Conservation (phyloP, 2,113 vertebrate species). For the Camelus dromedarius region DNA sequence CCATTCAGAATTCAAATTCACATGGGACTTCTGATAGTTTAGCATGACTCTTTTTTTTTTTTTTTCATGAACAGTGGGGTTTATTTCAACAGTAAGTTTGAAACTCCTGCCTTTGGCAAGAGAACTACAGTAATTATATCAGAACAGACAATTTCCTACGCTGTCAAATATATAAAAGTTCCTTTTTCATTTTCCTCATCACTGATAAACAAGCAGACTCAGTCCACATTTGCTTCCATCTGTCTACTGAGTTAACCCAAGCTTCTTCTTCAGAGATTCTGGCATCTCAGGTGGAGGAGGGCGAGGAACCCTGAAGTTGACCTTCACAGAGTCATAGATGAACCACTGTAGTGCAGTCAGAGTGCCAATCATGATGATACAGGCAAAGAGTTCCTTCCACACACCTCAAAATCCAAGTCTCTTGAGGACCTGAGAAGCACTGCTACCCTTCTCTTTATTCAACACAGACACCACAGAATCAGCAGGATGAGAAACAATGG, state of each 20-base stretch:
- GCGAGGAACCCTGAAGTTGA: conserved; percentile 98
- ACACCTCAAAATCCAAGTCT: conserved; percentile 96
- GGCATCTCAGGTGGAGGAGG: conserved; percentile 99
- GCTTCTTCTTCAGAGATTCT: conserved; percentile 99
- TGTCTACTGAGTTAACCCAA: conserved; percentile 94
- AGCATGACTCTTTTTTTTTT: neutral
- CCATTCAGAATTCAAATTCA: conserved; percentile 28
- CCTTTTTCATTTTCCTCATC: conserved; percentile 81
- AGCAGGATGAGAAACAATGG: conserved; percentile 97
- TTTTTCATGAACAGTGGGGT: conserved; percentile 78
- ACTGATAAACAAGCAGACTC: conserved; percentile 74
- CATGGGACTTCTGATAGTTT: neutral
- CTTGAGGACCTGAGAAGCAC: conserved; percentile 92
- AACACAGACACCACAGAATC: conserved; percentile 98
- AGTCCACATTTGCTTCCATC: conserved; percentile 60
- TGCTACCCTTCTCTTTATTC: conserved; percentile 98
- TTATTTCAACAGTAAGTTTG: conserved; percentile 88
- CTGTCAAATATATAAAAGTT: conserved; percentile 90
- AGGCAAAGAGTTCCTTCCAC: conserved; percentile 98
- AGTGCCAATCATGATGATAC: conserved; percentile 99
- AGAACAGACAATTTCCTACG: conserved; percentile 85
- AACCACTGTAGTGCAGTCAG: conserved; percentile 99
- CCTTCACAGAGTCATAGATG: conserved; percentile 99
- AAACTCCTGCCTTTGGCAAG: conserved; percentile 79
- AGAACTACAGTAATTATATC: conserved; percentile 85